phyloP scores from a whole-genome alignment of 2,113 vertebrate species.

The Hepsetus odoe region DNA sequence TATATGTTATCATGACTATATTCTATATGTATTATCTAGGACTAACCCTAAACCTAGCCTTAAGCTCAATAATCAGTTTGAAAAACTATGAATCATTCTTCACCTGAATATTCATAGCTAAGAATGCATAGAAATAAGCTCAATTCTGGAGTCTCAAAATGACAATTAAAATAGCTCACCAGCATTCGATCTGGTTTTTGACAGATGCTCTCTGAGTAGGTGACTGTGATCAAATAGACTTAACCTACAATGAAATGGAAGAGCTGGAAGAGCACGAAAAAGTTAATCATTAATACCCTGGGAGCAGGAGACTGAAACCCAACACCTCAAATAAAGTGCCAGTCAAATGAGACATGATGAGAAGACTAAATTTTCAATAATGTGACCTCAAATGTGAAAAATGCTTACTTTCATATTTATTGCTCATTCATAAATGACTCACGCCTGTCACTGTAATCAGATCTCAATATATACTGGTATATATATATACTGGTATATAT shows the following conservation, averaged over 20 bases:
- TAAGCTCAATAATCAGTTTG: too few species aligned
- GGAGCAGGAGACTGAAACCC: neutral
- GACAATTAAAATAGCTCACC: constrained; percentile 22
- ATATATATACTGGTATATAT: too few species aligned
- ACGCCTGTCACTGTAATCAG: too few species aligned
- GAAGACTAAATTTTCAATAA: neutral
- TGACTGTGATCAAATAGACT: constrained; percentile 31
- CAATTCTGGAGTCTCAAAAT: constrained; percentile 41
- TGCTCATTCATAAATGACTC: too few species aligned
- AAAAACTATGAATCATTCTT: too few species aligned
- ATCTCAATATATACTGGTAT: too few species aligned
- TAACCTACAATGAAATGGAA: constrained; percentile 3
- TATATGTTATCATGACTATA: too few species aligned
- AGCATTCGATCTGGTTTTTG: constrained; percentile 41
- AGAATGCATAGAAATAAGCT: neutral
- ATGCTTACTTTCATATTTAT: too few species aligned
- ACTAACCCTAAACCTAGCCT: too few species aligned
- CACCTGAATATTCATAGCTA: too few species aligned
- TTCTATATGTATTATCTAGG: too few species aligned
- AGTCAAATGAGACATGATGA: neutral
- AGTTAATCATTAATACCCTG: constrained; percentile 15
- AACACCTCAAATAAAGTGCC: neutral
- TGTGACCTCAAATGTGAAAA: too few species aligned
- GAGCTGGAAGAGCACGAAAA: neutral
- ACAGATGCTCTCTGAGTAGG: constrained; percentile 46